Conservation (phyloP, 2,888 invertebrate species). For the Stegophylla sp. region DNA sequence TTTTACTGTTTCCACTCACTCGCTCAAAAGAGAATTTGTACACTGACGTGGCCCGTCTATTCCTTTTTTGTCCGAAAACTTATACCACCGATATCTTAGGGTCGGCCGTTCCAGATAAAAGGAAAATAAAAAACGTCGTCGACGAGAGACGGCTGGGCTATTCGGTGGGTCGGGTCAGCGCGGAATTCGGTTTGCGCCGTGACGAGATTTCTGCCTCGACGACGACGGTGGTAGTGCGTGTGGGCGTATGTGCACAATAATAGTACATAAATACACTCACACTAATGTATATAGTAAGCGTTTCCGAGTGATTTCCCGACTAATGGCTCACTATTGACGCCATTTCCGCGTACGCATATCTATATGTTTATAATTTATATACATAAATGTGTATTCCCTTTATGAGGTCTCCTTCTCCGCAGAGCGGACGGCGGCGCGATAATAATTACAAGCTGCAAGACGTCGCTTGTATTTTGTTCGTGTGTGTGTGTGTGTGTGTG, state of each 20-base stretch:
- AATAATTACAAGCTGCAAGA: no score
- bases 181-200: background rate
- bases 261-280: background rate
- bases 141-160: no score
- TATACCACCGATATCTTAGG: no score
- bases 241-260: background rate
- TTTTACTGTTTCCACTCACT: no score
- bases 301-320: background rate
- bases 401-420: background rate
- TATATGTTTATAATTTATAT: background rate
- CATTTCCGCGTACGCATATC: background rate
- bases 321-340: conserved; percentile 5
- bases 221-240: background rate
- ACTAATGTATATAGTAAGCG: background rate
- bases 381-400: background rate
- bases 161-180: no score
- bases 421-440: no score
- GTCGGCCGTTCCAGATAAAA: background rate
- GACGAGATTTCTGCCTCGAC: background rate
- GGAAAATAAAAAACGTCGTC: no score
- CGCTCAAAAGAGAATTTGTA: no score
- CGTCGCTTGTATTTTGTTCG: no score
- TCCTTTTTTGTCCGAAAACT: no score
- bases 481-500: no score
- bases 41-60: no score